Base-by-base conservation (phyloP, 2,113 vertebrate species). In the Cebidichthys violaceus region DNA sequence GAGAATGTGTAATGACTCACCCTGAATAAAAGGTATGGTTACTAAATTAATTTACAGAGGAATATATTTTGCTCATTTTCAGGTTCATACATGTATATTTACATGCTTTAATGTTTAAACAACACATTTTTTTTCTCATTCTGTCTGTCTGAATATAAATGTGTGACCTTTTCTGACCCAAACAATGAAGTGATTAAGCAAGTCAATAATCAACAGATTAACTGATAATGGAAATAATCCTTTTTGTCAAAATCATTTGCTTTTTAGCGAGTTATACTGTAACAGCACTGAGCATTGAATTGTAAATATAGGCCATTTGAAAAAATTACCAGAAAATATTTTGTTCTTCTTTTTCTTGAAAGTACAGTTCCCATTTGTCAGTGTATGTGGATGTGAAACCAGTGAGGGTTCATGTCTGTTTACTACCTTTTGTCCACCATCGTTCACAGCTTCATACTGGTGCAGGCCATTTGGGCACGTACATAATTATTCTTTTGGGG, bases 21-120 rank as follows among this genome's bases (percentile, higher is more conserved):
- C 22, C 11, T 45, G 64, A 75, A 47, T 35, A 50, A 41, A 67
- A 83, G 22, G 68, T 61, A 37, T 6, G 13, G 27, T 37, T 29
- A 22, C 1, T 27, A 24, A 7, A 39, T 64, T 55, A 10, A 55
- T 4, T 4, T 55, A 24, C 27, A 14, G n/a, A 5, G 24, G 4
- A 57, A 57, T 57, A 57, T 5, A 13, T 4, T 6, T 27, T 14
- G 54, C 54, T 57, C 4, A 14, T 27, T 43, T 66, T 24, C 54
- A 57, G 54, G 54, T 57, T 27, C 24, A 57, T 27, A 24, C 4
- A 14, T 57, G n/a, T 24, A 57, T 45, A 11, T 41, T 22, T 22
- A 52, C 50, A 22, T 18, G 20, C 8, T 52, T 17, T 45, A 1
- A 47, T 37, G 15, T 22, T 4, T 3, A 52, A 50, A 52, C 2